Percentiles rank a stretch among this genome's conserved stretches.
phyloP scores from a whole-genome alignment of 2,888 invertebrate genomes.

The Strigamia maritima region DNA sequence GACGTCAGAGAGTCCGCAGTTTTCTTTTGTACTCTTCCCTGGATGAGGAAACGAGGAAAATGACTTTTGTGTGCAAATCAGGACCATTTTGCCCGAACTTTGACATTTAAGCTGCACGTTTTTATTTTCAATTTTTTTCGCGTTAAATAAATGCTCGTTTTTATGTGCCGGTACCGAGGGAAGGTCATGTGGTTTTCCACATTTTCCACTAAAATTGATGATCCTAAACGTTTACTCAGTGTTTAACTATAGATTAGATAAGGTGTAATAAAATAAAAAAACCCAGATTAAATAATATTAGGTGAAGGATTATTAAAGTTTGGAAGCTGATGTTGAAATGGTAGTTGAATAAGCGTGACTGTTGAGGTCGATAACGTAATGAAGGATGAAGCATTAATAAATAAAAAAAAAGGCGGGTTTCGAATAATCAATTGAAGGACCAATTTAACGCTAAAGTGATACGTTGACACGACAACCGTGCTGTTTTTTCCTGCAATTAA shows the following conservation, averaged over 20 bases:
- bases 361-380: slow-evolving; percentile 11
- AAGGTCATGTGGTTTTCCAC: neutral
- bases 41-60: too few species aligned
- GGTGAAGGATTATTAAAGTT: neutral
- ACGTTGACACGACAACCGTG: neutral
- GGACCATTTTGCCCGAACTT: too few species aligned
- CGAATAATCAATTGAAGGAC: neutral
- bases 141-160: too few species aligned
- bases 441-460: slow-evolving; percentile 6
- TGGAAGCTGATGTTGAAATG: neutral
- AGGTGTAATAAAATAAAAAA: neutral
- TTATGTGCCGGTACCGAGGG: neutral
- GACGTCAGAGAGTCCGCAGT: too few species aligned
- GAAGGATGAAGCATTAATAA: slow-evolving; percentile 21
- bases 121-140: too few species aligned
- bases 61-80: too few species aligned
- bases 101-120: too few species aligned
- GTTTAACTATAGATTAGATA: neutral
- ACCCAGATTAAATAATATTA: neutral
- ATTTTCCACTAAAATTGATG: neutral
- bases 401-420: neutral
- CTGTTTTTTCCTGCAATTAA: neutral
- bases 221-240: neutral
- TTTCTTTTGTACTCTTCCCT: too few species aligned
- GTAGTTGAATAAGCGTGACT: slow-evolving; percentile 22